Conservation (phyloP, 2,888 invertebrate genomes). For the Malthinus flaveolus region DNA sequence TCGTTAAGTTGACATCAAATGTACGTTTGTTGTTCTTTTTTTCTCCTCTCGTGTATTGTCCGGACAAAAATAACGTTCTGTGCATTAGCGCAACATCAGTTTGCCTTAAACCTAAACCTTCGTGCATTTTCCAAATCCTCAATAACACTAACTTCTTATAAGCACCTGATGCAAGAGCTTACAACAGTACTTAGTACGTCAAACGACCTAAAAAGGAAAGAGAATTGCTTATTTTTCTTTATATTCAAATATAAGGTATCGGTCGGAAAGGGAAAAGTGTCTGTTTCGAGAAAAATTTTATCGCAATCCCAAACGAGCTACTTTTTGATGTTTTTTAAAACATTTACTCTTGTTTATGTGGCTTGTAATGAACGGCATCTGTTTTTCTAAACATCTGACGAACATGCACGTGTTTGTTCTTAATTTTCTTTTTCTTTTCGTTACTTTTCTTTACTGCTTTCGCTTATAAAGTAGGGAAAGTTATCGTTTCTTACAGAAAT, state of each 20-base stretch:
- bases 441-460: no score
- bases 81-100: conserved; percentile 22
- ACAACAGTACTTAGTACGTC: conserved; percentile 10
- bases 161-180: conserved; percentile 23
- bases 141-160: conserved; percentile 24
- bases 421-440: no score
- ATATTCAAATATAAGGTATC: conserved; percentile 5
- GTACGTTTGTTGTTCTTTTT: conserved; percentile 39
- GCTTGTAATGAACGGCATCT: no score
- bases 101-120: conserved; percentile 10
- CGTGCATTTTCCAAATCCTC: conserved; percentile 13
- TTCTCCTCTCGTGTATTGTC: conserved; percentile 7
- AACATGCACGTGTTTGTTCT: no score
- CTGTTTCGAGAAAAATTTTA: no score
- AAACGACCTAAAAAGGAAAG: conserved; percentile 11
- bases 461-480: no score
- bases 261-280: no score
- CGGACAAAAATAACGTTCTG: conserved; percentile 14
- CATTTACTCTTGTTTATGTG: no score
- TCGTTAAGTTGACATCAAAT: conserved; percentile 45
- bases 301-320: no score
- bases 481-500: no score
- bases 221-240: background rate
- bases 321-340: no score
- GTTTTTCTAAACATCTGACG: no score